Conservation (phyloP, 1,140 invertebrate species). For the Drosophila equinoxialis region DNA sequence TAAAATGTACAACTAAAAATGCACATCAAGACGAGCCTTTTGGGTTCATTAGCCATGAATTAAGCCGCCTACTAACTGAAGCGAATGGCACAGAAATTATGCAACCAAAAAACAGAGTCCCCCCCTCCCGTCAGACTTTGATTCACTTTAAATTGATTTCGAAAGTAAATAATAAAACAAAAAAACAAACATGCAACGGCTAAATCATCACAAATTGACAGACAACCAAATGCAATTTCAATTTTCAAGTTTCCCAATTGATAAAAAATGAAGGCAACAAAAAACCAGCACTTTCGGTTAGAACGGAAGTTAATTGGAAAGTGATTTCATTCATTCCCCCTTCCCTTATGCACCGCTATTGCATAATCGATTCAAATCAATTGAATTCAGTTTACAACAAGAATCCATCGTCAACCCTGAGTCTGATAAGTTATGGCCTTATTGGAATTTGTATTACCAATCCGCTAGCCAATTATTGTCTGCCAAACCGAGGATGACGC, state of each 20-base stretch:
- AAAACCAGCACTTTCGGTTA: not conserved
- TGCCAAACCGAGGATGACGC: slow-evolving; percentile 2
- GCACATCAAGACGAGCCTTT: not conserved
- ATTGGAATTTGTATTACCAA: not conserved
- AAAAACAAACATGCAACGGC: not conserved
- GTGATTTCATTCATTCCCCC: not conserved
- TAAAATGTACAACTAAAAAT: slow-evolving; percentile 45
- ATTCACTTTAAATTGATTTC: not conserved
- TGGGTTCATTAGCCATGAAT: slow-evolving; percentile 52
- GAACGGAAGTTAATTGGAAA: slow-evolving; percentile 7
- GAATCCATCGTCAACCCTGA: not conserved
- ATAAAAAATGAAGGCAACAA: not conserved
- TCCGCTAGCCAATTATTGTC: not conserved
- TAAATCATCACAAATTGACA: slow-evolving; percentile 4
- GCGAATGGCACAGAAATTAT: not conserved
- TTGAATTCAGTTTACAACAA: not conserved
- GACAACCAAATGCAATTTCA: slow-evolving; percentile 2
- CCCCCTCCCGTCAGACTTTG: not conserved
- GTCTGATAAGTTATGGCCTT: not conserved
- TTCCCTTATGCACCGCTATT: not conserved
- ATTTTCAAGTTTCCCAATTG: not conserved
- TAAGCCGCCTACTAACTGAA: slow-evolving; percentile 25
- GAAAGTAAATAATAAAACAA: not conserved
- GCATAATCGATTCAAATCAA: slow-evolving; percentile 3
- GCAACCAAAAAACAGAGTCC: not conserved